Percentiles rank a stretch among this genome's conserved stretches.
Conservation (phyloP, 2,888 invertebrate genomes). For the Helobdella robusta region DNA sequence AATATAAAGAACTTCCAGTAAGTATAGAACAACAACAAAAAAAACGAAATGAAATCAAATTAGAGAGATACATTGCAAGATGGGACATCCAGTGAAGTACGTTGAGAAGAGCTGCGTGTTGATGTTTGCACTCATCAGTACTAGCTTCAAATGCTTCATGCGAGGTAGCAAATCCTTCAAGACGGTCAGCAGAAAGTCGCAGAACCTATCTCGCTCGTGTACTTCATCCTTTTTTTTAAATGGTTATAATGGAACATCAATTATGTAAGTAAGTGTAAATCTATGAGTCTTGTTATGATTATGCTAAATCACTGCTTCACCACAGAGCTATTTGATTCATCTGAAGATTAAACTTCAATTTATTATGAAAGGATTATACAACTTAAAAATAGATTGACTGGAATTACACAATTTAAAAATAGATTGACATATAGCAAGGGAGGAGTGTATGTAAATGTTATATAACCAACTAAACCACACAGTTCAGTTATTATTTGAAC, state of each 20-base stretch:
- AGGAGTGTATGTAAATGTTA: no score
- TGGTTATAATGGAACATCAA: no score
- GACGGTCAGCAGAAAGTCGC: conserved; percentile 81
- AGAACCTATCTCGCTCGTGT: conserved; percentile 83
- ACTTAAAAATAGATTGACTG: background rate
- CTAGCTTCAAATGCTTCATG: conserved; percentile 64
- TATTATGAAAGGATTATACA: background rate
- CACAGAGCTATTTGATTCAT: background rate
- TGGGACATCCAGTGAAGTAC: conserved; percentile 73
- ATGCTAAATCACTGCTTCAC: background rate
- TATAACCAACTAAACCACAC: no score
- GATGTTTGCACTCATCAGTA: conserved; percentile 90
- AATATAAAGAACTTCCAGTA: background rate
- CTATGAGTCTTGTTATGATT: background rate
- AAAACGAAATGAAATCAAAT: background rate
- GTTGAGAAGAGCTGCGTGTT: conserved; percentile 70
- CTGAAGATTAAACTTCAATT: background rate
- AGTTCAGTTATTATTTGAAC: no score
- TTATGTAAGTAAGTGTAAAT: conserved; percentile 38
- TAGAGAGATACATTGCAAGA: no score
- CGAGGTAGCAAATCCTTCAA: conserved; percentile 65
- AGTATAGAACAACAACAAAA: background rate
- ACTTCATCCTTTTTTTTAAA: conserved; percentile 95
- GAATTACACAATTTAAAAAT: no score
- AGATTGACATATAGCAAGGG: no score